phyloP scores from a whole-genome alignment of 2,888 invertebrate species.

The Melieria crassipennis region DNA sequence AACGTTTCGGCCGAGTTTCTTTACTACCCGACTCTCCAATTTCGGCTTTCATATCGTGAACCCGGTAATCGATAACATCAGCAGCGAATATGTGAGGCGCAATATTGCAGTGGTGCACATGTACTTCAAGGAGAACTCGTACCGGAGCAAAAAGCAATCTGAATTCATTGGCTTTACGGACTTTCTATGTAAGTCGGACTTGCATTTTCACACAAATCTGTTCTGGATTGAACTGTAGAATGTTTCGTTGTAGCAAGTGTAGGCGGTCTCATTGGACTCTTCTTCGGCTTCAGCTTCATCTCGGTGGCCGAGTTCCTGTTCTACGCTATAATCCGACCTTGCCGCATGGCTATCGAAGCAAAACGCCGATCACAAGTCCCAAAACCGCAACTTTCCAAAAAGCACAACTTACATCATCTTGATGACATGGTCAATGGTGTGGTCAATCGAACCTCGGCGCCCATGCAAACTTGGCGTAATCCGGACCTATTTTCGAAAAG shows the following conservation, averaged over 20 bases:
- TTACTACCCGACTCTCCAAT: slow-evolving; percentile 67
- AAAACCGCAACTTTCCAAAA: background rate
- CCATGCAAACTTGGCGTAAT: too few species aligned
- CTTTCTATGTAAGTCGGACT: slow-evolving; percentile 72
- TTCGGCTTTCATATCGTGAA: slow-evolving; percentile 37
- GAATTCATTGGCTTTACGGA: slow-evolving; percentile 82
- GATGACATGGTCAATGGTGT: too few species aligned
- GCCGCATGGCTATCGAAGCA: slow-evolving; percentile 46
- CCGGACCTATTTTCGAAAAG: too few species aligned
- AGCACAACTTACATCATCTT: background rate
- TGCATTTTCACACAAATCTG: too few species aligned
- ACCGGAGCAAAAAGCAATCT: slow-evolving; percentile 75
- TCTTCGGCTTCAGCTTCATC: slow-evolving; percentile 82
- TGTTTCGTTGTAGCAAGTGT: slow-evolving; percentile 71
- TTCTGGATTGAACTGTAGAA: too few species aligned
- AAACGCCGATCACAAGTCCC: background rate
- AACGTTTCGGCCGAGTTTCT: slow-evolving; percentile 71
- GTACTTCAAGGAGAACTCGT: slow-evolving; percentile 75
- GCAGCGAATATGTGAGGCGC: slow-evolving; percentile 49
- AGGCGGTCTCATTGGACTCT: slow-evolving; percentile 79
- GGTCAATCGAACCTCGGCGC: too few species aligned
- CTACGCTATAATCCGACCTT: slow-evolving; percentile 71
- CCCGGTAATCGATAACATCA: slow-evolving; percentile 37
- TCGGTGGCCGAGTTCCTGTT: slow-evolving; percentile 79
- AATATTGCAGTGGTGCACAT: slow-evolving; percentile 78